A percentile compares a stretch with the other conserved stretches of the same genome.
These are phyloP conservation scores for Capromys pilorides DNA, from an alignment of 2,797 vertebrate species.

Conservation along the genomic window DNA sequence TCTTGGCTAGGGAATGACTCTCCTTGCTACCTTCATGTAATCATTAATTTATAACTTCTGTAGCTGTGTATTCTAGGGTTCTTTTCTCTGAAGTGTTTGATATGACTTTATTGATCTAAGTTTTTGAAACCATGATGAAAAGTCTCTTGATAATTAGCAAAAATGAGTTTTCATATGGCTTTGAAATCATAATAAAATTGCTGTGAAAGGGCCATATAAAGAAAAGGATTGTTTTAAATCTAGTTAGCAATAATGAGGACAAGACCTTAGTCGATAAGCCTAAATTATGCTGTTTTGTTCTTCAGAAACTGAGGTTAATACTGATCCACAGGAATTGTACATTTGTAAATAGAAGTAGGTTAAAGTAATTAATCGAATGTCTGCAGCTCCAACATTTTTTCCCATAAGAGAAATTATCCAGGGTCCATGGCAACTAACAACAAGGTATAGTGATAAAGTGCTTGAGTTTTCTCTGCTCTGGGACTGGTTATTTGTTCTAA, in stretches of 20 bases:
- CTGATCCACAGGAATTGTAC: slow-evolving; percentile 58
- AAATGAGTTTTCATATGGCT: not conserved
- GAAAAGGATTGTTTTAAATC: slow-evolving; percentile 28
- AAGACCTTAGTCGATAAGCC: slow-evolving; percentile 60
- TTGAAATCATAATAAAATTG: slow-evolving; percentile 45
- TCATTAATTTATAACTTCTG: slow-evolving; percentile 43
- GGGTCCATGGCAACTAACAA: slow-evolving; percentile 57
- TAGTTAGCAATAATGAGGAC: slow-evolving; percentile 66
- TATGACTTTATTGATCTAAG: slow-evolving; percentile 18
- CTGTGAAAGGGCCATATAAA: not conserved
- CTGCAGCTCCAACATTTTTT: slow-evolving; percentile 57
- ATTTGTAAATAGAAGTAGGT: slow-evolving; percentile 75
- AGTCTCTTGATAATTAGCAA: not conserved
- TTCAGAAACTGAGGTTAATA: slow-evolving; percentile 66
- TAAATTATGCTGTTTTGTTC: slow-evolving; percentile 75
- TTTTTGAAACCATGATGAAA: slow-evolving; percentile 38
- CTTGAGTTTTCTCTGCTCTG: slow-evolving; percentile 42
- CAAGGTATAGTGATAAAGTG: slow-evolving; percentile 66
- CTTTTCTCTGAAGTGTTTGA: slow-evolving; percentile 39
- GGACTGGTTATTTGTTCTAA: slow-evolving; percentile 46
- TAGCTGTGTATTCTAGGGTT: not conserved
- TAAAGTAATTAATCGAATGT: slow-evolving; percentile 79
- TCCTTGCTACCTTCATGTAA: slow-evolving; percentile 17
- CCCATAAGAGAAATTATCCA: slow-evolving; percentile 75
- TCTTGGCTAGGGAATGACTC: slow-evolving; percentile 32